phyloP scores from a whole-genome alignment of 37 sponge, comb jelly and placozoan species.

The Hormiphora californensis region DNA sequence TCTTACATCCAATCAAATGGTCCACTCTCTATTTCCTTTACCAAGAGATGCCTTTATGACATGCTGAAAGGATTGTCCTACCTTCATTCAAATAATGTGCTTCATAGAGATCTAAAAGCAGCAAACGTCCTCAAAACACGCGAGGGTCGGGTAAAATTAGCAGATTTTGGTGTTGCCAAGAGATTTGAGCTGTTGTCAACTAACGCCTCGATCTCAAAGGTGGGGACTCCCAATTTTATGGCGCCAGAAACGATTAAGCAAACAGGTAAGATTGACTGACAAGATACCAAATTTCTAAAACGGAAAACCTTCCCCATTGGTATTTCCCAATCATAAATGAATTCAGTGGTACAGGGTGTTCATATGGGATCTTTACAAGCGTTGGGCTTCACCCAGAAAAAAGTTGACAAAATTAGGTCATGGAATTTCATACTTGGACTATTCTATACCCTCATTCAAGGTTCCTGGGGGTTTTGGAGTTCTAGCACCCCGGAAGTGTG shows the following conservation, averaged over 20 bases:
- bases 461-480: too few relatives aligned
- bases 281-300: too few relatives aligned
- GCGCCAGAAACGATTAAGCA: slow-evolving; percentile 87
- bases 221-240: slow-evolving; percentile 99
- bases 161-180: not conserved
- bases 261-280: too few relatives aligned
- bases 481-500: too few relatives aligned
- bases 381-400: too few relatives aligned
- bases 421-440: too few relatives aligned
- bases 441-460: too few relatives aligned
- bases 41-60: not conserved
- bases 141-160: not conserved
- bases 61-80: not conserved
- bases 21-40: not conserved
- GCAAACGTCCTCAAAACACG: not conserved
- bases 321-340: too few relatives aligned
- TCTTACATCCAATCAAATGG: slow-evolving; percentile 30
- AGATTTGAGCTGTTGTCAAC: slow-evolving; percentile 58
- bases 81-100: not conserved
- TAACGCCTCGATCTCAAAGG: slow-evolving; percentile 83
- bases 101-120: not conserved
- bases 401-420: too few relatives aligned
- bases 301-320: too few relatives aligned
- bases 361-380: too few relatives aligned
- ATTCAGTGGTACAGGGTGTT: too few relatives aligned